Base-by-base conservation (phyloP, 1,140 invertebrate genomes). In the Eupeodes corollae region DNA sequence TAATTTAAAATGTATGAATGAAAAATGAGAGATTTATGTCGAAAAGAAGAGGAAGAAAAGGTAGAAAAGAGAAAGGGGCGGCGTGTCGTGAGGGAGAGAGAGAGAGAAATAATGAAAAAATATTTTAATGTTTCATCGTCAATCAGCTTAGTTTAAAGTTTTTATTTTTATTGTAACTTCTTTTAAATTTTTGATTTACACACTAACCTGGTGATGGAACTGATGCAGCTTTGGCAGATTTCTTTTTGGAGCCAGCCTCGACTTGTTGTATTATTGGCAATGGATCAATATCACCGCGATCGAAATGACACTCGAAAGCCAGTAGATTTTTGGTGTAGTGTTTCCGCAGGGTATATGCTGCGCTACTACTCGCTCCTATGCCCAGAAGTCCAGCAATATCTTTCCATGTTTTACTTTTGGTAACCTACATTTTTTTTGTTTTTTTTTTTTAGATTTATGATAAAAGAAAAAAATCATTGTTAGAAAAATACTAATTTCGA, bases 381-480 rank as follows among this genome's bases (percentile, higher is more conserved):
- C 91, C 91, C 45, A 97, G 73, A 44, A 88, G 73, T 35, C 87
- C 88, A 41, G 93, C 93, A 56, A 98, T 92, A 71, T 98, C 94
- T 68, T 97, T 96, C 95, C 95, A 98, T 48, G 90, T 90, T 72
- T 98, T 98, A 64, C 90, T 89, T 74, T 95, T 96, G 31, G 91
- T 96, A 50, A 98, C 93, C 91, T 96, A 70, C 32, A 70, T 41
- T 26, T 52, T 41, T 46, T 40, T 52, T 32, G 50, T 44, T 38
- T 46, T 50, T 52, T 26, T 26, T 26, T 26, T 3, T 26, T 5
- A 5, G 8, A 26, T 26, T 26, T 26, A 26, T 26, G 8, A 8
- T 3, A 26, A 26, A 26, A 26, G 21, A 26, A 26, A 26, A 26
- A 26, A 26, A 5, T 8, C 3, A 26, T 3, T 3, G 21, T 26